Base-by-base conservation (phyloP, 2,888 invertebrate genomes). In the Conistra vaccinii region DNA sequence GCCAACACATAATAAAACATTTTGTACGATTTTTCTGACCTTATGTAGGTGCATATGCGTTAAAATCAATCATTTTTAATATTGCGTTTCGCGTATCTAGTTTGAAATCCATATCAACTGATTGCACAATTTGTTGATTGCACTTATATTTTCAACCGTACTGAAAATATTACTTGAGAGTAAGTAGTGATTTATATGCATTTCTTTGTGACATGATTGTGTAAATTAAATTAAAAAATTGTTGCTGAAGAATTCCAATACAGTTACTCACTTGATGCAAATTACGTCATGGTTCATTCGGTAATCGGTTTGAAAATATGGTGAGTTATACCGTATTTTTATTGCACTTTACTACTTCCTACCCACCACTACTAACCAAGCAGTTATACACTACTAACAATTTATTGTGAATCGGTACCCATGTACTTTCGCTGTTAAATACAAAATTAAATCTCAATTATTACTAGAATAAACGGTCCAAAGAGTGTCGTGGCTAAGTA, bases 121-220 rank as follows among this genome's bases (percentile, higher is more conserved):
- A 66, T 83, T 74, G 29, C 71, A 53, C 32, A 75, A 65, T 75
- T 69, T 79, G 75, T 79, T 70, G 51, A 57, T 72, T 61, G 35
- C 42, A 45, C n/a, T 53, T 45, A 65, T 23, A 75, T 55, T 74
- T 75, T 62, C 29, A 74, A 74, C 2, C 20, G 23, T 39, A n/a
- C 14, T 48, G 35, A 65, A 74, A 76, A 65, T 48, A 68, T 55
- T 66, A 39, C 39, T 39, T 23, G 35, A 20, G 32, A 51, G n/a
- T 20, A 10, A 51, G n/a, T 20, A 10, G 29, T 26, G 17, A 74
- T 61, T 73, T 26, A 61, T 26, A 26, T 35, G 32, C n/a, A 29
- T 76, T 62, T 62, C 23, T 55, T 63, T 63, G 35, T 42, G 26
- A 29, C 23, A 39, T 66, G 39, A 58, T 39, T 76, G 23, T 23